Evolutionary conservation across 2,113 vertebrate genomes (phyloP).

Genomic region (Podilymbus podiceps): DNA sequence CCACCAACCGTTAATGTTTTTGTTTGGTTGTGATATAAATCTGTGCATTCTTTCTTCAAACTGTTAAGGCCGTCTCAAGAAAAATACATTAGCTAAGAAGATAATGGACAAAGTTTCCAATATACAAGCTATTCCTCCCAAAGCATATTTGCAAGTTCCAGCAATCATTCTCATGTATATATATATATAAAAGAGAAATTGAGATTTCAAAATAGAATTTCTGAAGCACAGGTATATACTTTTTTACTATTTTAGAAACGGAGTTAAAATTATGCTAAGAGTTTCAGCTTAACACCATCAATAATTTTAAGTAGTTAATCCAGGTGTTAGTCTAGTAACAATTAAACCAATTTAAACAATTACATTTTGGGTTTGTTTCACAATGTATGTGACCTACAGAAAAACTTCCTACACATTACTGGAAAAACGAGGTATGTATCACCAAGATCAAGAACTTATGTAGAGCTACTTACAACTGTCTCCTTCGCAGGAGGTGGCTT

Average conservation of each 20-base stretch:
- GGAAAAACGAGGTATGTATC: neutral
- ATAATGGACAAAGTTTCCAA: neutral
- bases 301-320: neutral
- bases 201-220: neutral
- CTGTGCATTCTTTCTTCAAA: neutral
- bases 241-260: neutral
- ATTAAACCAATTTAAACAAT: neutral
- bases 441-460: neutral
- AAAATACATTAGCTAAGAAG: neutral
- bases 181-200: neutral
- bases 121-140: neutral
- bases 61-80: neutral
- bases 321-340: neutral
- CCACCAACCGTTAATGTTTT: neutral
- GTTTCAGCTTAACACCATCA: neutral
- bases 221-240: neutral
- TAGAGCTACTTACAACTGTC: slow-evolving; percentile 87
- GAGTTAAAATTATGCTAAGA: neutral
- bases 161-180: neutral
- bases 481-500: slow-evolving; percentile 84
- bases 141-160: neutral
- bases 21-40: neutral
- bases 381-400: neutral
- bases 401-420: neutral
- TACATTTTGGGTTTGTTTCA: neutral